Evolutionary conservation across 2,797 vertebrate species (phyloP).

Genomic region (Poecilia wingei): DNA sequence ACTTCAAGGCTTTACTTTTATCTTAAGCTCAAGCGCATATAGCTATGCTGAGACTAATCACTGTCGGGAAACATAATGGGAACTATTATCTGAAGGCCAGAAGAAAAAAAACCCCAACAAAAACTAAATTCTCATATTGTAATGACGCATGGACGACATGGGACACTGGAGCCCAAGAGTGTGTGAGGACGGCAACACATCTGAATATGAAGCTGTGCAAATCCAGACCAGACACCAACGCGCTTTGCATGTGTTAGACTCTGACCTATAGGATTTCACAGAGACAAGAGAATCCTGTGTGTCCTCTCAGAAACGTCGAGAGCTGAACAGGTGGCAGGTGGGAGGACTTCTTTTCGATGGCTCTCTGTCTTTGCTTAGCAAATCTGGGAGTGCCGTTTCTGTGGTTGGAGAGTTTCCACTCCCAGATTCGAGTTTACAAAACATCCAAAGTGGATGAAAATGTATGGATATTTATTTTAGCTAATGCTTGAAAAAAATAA

Average conservation of each 20-base stretch:
- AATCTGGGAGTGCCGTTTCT: constrained; percentile 63
- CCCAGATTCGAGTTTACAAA: not conserved
- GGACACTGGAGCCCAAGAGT: constrained; percentile 47
- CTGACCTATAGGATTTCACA: constrained; percentile 67
- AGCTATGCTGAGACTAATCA: constrained; percentile 26
- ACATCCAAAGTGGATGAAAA: constrained; percentile 13
- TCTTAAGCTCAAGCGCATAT: constrained; percentile 21
- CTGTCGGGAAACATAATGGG: constrained; percentile 40
- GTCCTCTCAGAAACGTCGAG: constrained; percentile 38
- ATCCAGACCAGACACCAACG: constrained; percentile 63
- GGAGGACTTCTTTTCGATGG: constrained; percentile 44
- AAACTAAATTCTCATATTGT: constrained; percentile 66
- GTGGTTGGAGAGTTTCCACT: constrained; percentile 50
- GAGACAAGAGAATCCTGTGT: constrained; percentile 61
- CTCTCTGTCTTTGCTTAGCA: constrained; percentile 65
- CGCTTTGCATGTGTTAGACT: constrained; percentile 58
- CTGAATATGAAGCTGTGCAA: constrained; percentile 47
- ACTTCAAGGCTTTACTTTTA: constrained; percentile 25
- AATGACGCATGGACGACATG: constrained; percentile 65
- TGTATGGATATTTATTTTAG: not conserved
- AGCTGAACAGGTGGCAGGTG: constrained; percentile 67
- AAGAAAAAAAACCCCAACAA: constrained; percentile 31
- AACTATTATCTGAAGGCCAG: constrained; percentile 52
- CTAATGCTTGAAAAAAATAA: not conserved
- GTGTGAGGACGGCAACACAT: constrained; percentile 44